Base-by-base conservation (phyloP, 2,113 vertebrate genomes). In the Genyomyrus donnyi region DNA sequence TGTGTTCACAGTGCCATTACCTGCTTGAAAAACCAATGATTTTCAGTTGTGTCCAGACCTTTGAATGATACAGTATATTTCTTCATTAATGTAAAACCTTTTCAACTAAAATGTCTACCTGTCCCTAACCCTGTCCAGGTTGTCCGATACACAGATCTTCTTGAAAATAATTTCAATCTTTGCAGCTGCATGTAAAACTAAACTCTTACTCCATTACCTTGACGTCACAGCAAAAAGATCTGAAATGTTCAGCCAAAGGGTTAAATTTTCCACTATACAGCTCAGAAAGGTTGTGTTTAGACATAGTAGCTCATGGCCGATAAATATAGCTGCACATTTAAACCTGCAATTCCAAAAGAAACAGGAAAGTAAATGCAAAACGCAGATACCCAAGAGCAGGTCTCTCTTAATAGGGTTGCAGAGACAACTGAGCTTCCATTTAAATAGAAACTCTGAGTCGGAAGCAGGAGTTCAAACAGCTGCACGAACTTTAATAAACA, bases 311-410 rank as follows among this genome's bases (percentile, higher is more conserved):
- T 53, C n/a, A n/a, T 10, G 6, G 77, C 70, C 2, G 19, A 48
- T 21, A 89, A 80, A 83, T n/a, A 27, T 31, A 53, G 88, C 27
- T 7, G 42, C 46, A 24, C 27, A 53, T 74, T 89, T 87, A 52
- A 89, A 17, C 42, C 48, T 53, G 46, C 48, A 50, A 50, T 89
- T 80, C 48, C 48, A 83, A 35, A 52, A 74, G 46, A 35, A 80
- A 80, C 27, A 89, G 50, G 42, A 45, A 85, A 85, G 39, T 48
- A 85, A 85, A 85, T 85, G 83, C 39, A 17, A 88, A 50, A 88
- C 13, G 45, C 87, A 88, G 35, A 88, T 88, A 46, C 42, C 53
- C 87, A 85, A 70, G 17, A 88, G 31, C 42, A 21, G 58, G 19
- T 53, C 49, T 50, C 5, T 89, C 70, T 53, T 52, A 89, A 83